Conservation (phyloP, 2,113 vertebrate species). For the Galeopterus variegatus region DNA sequence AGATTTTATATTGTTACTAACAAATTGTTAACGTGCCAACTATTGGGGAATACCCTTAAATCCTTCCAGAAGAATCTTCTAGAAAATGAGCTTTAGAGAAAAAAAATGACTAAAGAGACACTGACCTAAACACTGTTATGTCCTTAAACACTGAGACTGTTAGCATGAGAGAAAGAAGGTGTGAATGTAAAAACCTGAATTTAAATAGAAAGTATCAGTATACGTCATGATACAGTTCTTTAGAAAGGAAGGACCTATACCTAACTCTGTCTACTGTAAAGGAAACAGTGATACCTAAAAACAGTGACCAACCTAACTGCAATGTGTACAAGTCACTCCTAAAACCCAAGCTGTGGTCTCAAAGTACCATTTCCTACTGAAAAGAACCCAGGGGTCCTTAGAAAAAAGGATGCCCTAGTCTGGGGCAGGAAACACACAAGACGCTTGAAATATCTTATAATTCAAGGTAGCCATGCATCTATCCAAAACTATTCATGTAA, state of each 20-base stretch:
- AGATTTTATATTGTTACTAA: neutral
- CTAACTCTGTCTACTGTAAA: neutral
- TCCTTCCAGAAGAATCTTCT: neutral
- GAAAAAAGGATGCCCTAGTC: neutral
- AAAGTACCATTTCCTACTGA: neutral
- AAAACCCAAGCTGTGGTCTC: neutral
- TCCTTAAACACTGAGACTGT: neutral
- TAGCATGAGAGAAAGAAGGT: neutral
- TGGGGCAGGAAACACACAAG: neutral
- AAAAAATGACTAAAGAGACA: neutral
- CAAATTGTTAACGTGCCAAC: neutral
- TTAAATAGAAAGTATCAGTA: neutral
- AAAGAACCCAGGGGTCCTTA: neutral
- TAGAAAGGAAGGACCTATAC: neutral
- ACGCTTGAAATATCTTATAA: neutral
- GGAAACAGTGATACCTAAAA: neutral
- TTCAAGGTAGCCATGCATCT: neutral
- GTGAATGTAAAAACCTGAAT: neutral
- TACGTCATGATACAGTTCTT: neutral
- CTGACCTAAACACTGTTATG: neutral
- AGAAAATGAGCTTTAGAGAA: neutral
- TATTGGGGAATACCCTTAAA: neutral
- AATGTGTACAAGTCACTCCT: neutral
- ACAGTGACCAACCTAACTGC: neutral
- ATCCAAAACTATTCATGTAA: neutral